phyloP scores from a whole-genome alignment of 2,888 invertebrate genomes.

The Augiades crinisus region DNA sequence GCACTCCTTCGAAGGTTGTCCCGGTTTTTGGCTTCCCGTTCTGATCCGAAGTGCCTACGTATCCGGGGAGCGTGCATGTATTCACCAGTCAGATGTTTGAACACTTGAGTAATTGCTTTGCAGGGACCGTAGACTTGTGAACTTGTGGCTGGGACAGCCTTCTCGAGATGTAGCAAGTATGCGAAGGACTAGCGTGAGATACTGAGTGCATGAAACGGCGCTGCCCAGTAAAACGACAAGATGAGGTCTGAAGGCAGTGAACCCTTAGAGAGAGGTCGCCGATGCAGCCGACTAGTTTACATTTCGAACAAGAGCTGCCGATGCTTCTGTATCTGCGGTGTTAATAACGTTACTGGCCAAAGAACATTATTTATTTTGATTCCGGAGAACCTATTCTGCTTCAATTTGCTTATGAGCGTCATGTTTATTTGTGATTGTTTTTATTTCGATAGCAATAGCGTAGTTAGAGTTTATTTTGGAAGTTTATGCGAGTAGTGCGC shows the following conservation, averaged over 20 bases:
- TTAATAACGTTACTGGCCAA: conserved; percentile 79
- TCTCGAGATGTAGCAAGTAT: conserved; percentile 50
- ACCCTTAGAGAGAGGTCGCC: conserved; percentile 20
- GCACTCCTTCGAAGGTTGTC: conserved; percentile 82
- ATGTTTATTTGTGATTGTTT: conserved; percentile 68
- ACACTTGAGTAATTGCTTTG: conserved; percentile 64
- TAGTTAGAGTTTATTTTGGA: conserved; percentile 71
- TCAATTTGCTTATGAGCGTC: conserved; percentile 79
- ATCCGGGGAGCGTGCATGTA: conserved; percentile 72
- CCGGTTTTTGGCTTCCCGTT: conserved; percentile 82
- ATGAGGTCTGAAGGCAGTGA: conserved; percentile 12
- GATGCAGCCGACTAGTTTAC: conserved; percentile 29
- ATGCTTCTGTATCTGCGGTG: conserved; percentile 65
- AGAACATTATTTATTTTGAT: conserved; percentile 77
- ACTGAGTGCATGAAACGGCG: conserved; percentile 54
- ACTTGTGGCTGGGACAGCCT: conserved; percentile 74
- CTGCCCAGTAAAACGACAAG: conserved; percentile 31
- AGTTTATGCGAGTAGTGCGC: conserved; percentile 71
- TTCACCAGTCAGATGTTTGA: conserved; percentile 52
- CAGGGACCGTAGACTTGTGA: conserved; percentile 56
- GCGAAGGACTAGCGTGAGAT: conserved; percentile 50
- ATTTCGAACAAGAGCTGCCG: conserved; percentile 44
- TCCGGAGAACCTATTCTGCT: conserved; percentile 82
- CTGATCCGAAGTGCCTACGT: conserved; percentile 60
- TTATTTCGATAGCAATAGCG: conserved; percentile 58